Conservation (phyloP, 2,888 invertebrate species). For the Apeira syringaria region DNA sequence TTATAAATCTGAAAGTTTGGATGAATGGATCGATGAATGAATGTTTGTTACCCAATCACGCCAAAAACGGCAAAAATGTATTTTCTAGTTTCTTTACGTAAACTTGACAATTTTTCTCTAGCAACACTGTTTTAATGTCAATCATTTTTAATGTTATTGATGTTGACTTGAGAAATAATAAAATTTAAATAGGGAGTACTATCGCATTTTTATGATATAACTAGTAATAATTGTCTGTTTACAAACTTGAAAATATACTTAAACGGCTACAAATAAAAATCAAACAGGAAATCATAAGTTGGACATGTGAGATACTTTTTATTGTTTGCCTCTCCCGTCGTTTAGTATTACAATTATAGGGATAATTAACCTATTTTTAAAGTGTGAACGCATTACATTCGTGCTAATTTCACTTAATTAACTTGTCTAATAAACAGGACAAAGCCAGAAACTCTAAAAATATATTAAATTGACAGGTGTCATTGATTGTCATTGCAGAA, state of each 20-base stretch:
- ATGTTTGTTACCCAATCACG: no score
- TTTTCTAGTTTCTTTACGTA: no score
- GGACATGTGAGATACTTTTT: slow-evolving; percentile 58
- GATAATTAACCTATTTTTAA: neutral
- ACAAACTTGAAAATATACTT: neutral
- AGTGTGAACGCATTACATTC: neutral
- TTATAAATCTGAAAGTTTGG: no score
- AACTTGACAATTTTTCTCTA: no score
- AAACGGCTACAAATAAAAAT: neutral
- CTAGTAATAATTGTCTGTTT: slow-evolving; percentile 20
- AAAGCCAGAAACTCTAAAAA: slow-evolving; percentile 30
- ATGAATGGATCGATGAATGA: no score
- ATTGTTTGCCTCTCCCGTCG: slow-evolving; percentile 10
- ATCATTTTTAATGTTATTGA: slow-evolving; percentile 77
- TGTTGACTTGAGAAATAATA: slow-evolving; percentile 60
- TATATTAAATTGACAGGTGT: slow-evolving; percentile 67
- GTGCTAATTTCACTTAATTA: neutral
- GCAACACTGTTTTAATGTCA: no score
- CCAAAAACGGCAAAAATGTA: no score
- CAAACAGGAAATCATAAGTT: slow-evolving; percentile 21
- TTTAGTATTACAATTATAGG: no score
- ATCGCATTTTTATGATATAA: no score
- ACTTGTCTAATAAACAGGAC: neutral
- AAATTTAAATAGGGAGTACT: slow-evolving; percentile 16
- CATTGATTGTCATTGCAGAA: slow-evolving; percentile 60